Evolutionary conservation across 53 echinoderm and acorn worm species (phyloP), one percentile per base, ranked within the genome.

Genomic region (Echinarachnius parma): DNA sequence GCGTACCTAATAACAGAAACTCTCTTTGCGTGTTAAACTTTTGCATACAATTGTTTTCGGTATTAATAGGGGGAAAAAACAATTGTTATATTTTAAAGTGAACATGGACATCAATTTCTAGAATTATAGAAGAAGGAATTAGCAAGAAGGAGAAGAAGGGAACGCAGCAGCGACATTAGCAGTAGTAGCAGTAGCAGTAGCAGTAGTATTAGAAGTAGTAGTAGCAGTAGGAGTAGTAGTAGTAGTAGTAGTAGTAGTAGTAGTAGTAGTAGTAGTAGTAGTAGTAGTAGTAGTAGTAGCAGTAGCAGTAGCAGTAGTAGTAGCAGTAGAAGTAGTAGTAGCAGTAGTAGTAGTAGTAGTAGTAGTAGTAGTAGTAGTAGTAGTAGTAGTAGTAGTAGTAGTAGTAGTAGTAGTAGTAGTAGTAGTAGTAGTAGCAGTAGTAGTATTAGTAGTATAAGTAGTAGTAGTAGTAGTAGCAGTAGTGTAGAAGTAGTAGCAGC

Each of bases 281-380:
- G 59, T 8, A 59, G 59, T 8, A 59, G 33, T 8, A 59, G 32
- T 32, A 59, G 59, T 32, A 29, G 29, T 16, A 34, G 29, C 34
- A 54, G 59, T 22, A 62, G 62, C 2, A 62, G 62, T 34, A 24
- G 42, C 14, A 39, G 42, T 34, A 62, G 42, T 34, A 62, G 42
- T 21, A 62, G 60, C 21, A 33, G 34, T n/a, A 60, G 60, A 16
- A 60, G 60, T 0, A 34, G 60, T n/a, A 60, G 60, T n/a, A 34
- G 33, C 8, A 60, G 60, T 0, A 27, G 5, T 0, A 31, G 28
- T 10, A 60, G 60, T 9, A 62, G 62, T 22, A 61, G 62, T 2
- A 61, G 62, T 1, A 61, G 62, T 9, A 61, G 62, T 39, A 63
- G 46, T 39, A 44, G 46, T 11, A 63, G 63, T 21, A 30, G 62